phyloP scores from a whole-genome alignment of 2,797 vertebrate species.

The Mormyrus proboscirostris region DNA sequence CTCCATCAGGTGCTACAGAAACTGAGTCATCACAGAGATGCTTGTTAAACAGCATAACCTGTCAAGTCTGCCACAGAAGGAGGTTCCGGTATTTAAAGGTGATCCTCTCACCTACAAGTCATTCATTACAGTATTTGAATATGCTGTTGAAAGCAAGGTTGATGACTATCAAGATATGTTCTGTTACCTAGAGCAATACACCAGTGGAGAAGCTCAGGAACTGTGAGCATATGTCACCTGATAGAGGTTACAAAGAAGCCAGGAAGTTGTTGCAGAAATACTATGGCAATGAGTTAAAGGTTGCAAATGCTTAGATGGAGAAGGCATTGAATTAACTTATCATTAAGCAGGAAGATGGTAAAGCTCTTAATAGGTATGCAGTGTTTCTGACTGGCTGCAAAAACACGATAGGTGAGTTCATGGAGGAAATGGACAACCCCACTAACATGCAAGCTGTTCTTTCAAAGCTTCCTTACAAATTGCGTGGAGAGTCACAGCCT shows the following conservation, averaged over 20 bases:
- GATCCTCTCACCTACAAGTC: background rate
- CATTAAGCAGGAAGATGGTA: background rate
- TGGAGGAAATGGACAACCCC: background rate
- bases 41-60: background rate
- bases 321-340: background rate
- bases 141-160: background rate
- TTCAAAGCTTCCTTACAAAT: background rate
- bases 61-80: background rate
- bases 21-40: background rate
- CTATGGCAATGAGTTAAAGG: too few relatives aligned
- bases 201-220: too few relatives aligned
- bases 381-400: background rate
- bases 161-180: background rate
- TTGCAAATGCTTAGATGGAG: background rate
- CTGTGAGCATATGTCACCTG: background rate
- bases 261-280: background rate
- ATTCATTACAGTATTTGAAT: background rate
- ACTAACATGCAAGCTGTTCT: background rate
- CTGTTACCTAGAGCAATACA: too few relatives aligned
- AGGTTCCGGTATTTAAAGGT: background rate
- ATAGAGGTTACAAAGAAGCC: background rate
- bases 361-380: background rate
- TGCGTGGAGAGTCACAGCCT: background rate
- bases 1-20: too few relatives aligned
- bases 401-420: background rate